Conservation (phyloP, 92 coral and sea anemone genomes). For the Phymanthus crucifer region DNA sequence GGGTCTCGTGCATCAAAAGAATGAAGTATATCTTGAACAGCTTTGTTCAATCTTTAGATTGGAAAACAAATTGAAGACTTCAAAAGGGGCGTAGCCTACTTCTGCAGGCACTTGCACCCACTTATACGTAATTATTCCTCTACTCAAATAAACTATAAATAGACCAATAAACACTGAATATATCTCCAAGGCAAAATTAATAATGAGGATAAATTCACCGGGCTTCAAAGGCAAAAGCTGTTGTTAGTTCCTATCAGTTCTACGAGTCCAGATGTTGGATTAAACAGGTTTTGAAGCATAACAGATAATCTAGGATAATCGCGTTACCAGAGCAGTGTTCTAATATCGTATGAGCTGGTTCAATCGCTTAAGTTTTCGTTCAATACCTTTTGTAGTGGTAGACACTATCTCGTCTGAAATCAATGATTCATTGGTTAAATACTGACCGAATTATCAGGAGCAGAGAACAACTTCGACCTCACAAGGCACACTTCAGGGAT, state of each 20-base stretch:
- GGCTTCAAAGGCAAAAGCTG: neutral
- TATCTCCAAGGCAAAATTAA: neutral
- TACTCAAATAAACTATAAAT: neutral
- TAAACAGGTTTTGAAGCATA: neutral
- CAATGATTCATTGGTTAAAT: slow-evolving; percentile 1
- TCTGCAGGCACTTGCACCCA: neutral
- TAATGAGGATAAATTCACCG: neutral
- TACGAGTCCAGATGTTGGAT: neutral
- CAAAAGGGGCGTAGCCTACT: neutral
- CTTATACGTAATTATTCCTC: neutral
- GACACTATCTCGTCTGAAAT: slow-evolving; percentile 5
- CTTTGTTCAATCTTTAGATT: neutral
- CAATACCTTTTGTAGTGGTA: neutral
- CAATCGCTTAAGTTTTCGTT: neutral
- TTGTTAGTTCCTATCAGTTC: neutral
- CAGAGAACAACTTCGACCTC: neutral
- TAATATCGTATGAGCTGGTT: neutral
- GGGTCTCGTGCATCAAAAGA: neutral
- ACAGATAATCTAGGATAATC: slow-evolving; percentile 3
- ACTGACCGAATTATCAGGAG: neutral
- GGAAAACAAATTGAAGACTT: neutral
- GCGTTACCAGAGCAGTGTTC: neutral
- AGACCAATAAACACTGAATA: neutral
- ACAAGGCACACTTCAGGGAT: neutral
- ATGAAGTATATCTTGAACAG: neutral